A percentile compares a stretch with the other conserved stretches of the same genome.
Conservation (phyloP, 2,888 invertebrate species). For the Agrotis clavis region DNA sequence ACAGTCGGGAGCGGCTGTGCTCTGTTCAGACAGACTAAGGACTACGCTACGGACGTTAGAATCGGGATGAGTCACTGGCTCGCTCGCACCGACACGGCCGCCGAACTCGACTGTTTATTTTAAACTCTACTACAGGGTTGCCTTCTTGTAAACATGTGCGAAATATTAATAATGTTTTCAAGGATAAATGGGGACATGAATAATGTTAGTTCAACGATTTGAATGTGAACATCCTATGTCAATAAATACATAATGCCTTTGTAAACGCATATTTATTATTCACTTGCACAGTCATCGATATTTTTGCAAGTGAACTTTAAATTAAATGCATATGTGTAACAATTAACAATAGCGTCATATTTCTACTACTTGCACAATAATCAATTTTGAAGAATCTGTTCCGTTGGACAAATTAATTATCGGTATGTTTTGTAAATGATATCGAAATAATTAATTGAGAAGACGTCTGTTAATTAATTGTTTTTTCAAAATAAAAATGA, state of each 20-base stretch:
- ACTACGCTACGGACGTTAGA: constrained; percentile 55
- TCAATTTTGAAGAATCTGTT: constrained; percentile 7
- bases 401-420: constrained; percentile 22
- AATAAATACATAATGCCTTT: no score
- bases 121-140: constrained; percentile 69
- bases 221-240: constrained; percentile 6
- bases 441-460: background rate
- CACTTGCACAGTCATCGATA: constrained; percentile 31
- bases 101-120: constrained; percentile 78
- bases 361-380: background rate
- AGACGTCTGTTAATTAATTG: background rate
- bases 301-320: constrained; percentile 21
- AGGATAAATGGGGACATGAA: constrained; percentile 41
- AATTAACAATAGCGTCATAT: constrained; percentile 4
- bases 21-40: constrained; percentile 32
- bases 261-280: no score
- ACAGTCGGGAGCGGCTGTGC: constrained; percentile 22
- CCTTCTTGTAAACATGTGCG: constrained; percentile 42
- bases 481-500: constrained; percentile 14
- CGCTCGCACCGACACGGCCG: constrained; percentile 69
- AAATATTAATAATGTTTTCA: constrained; percentile 35
- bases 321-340: constrained; percentile 6
- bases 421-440: background rate
- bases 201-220: constrained; percentile 32
- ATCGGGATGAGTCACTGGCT: constrained; percentile 75